Conservation (phyloP, 2,888 invertebrate species). For the Notocelia uddmanniana region DNA sequence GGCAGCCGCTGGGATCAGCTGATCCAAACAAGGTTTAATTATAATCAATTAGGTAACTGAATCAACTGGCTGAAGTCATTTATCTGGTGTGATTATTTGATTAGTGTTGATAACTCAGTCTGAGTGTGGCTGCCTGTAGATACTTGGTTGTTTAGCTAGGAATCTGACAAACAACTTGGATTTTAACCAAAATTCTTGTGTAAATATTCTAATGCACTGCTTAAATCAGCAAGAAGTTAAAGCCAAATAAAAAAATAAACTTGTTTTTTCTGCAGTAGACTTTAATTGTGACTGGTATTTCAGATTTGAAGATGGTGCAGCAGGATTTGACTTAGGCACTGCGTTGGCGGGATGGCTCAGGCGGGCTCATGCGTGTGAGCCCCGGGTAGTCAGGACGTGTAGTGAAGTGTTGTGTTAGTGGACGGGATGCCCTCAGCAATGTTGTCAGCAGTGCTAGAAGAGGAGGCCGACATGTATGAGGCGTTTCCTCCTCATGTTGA, state of each 20-base stretch:
- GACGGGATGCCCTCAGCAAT: constrained; percentile 87
- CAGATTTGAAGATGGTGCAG: constrained; percentile 86
- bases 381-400: constrained; percentile 66
- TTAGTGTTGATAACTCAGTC: constrained; percentile 69
- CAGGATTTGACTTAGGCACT: constrained; percentile 84
- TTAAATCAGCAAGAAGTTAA: no score
- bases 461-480: constrained; percentile 91
- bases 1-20: constrained; percentile 81
- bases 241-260: background rate
- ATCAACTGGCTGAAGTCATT: constrained; percentile 58
- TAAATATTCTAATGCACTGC: background rate
- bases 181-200: background rate
- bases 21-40: constrained; percentile 78
- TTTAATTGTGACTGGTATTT: constrained; percentile 58
- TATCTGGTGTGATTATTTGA: constrained; percentile 64
- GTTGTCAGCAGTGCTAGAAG: constrained; percentile 90
- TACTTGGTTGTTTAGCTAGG: constrained; percentile 30
- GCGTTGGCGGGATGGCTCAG: constrained; percentile 69
- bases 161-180: constrained; percentile 14
- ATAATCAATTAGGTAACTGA: constrained; percentile 77
- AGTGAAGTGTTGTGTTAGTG: constrained; percentile 74
- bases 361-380: constrained; percentile 76
- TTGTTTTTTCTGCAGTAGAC: constrained; percentile 44
- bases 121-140: constrained; percentile 60
- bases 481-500: constrained; percentile 94